Evolutionary conservation across 2,888 invertebrate genomes (phyloP).

Genomic region (Choristoneura rosaceana): DNA sequence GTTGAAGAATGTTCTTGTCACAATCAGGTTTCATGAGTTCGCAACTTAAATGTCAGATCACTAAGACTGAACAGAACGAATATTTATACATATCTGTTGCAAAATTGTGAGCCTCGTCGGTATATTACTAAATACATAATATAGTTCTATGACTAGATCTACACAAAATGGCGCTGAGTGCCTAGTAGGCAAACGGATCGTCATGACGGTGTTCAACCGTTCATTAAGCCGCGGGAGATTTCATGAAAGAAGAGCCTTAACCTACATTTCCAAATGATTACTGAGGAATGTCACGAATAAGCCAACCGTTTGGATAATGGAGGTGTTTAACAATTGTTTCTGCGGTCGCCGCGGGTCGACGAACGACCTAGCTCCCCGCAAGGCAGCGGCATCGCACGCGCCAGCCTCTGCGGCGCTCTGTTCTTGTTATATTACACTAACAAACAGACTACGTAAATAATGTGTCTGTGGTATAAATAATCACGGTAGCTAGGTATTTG

Average conservation of each 20-base stretch:
- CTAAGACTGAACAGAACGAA: neutral
- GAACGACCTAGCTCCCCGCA: constrained; percentile 80
- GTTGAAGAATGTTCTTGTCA: no score
- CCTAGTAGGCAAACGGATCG: constrained; percentile 15
- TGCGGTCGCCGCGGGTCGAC: constrained; percentile 75
- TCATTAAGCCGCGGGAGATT: constrained; percentile 49
- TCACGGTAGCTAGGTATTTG: constrained; percentile 11
- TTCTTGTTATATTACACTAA: constrained; percentile 36
- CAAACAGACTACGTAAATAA: constrained; percentile 30
- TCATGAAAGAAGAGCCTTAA: constrained; percentile 77
- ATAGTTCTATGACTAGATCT: neutral
- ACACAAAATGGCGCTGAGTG: constrained; percentile 1
- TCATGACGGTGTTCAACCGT: constrained; percentile 22
- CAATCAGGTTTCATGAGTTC: neutral
- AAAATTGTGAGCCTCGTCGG: neutral
- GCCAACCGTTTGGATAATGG: constrained; percentile 79
- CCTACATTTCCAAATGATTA: constrained; percentile 79
- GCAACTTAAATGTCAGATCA: constrained; percentile 1
- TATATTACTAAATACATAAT: neutral
- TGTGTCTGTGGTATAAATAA: constrained; percentile 12
- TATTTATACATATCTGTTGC: neutral
- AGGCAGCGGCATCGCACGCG: constrained; percentile 57
- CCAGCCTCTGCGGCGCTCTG: constrained; percentile 35
- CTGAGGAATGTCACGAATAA: constrained; percentile 82
- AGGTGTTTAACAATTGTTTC: constrained; percentile 76